Evolutionary conservation across 2,888 invertebrate genomes (phyloP).

Genomic region (Hoplodrina ambigua): DNA sequence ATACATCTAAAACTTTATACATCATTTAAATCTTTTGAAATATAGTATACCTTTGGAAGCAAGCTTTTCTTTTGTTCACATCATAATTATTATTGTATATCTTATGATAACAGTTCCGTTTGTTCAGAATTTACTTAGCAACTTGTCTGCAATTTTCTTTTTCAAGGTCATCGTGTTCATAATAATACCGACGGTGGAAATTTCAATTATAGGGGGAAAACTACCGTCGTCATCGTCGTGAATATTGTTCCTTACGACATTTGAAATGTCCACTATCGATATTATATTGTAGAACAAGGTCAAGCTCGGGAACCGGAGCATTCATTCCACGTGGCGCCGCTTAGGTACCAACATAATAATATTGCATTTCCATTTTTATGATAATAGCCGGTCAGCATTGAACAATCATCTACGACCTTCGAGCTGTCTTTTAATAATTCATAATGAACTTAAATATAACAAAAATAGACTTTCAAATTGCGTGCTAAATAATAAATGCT

Average conservation of each 20-base stretch:
- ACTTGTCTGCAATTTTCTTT: too few species aligned
- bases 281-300: constrained; percentile 19
- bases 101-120: not conserved
- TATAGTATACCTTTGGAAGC: constrained; percentile 30
- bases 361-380: constrained; percentile 5
- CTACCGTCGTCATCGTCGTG: not conserved
- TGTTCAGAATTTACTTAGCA: not conserved
- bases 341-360: constrained; percentile 4
- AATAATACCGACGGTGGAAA: too few species aligned
- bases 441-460: too few species aligned
- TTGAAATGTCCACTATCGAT: not conserved
- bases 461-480: too few species aligned
- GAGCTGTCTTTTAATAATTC: too few species aligned
- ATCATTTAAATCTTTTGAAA: constrained; percentile 37
- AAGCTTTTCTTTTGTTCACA: not conserved
- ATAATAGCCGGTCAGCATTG: not conserved
- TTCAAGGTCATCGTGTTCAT: too few species aligned
- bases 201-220: too few species aligned
- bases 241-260: not conserved
- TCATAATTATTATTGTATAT: not conserved
- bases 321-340: constrained; percentile 25
- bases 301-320: constrained; percentile 20
- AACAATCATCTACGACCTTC: not conserved
- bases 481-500: too few species aligned
- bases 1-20: constrained; percentile 1